Percentiles rank a stretch among this genome's conserved stretches.
Conservation (phyloP, 2,797 vertebrate genomes). For the Streptopelia turtur region DNA sequence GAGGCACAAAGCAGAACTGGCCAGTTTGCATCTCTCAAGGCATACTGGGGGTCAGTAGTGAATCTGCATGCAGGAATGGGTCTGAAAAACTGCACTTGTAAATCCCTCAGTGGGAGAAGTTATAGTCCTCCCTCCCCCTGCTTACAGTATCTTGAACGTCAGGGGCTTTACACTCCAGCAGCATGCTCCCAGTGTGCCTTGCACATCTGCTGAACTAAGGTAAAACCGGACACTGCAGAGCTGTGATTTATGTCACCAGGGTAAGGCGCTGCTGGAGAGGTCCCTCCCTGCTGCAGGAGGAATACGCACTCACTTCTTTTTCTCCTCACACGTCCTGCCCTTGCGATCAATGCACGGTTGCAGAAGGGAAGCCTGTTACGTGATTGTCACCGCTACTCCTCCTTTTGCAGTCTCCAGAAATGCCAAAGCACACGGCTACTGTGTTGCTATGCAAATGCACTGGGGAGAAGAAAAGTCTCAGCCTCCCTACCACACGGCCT, state of each 20-base stretch:
- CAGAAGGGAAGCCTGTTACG: not conserved
- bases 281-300: constrained; percentile 26
- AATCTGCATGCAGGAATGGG: not conserved
- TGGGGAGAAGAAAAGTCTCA: not conserved
- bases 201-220: constrained; percentile 60
- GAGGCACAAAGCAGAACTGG: not conserved
- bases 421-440: not conserved
- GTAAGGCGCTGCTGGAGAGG: not conserved
- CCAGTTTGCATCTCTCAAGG: not conserved
- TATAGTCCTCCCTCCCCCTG: not conserved
- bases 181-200: not conserved
- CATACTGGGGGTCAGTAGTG: not conserved
- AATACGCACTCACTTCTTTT: not conserved
- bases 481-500: fast-evolving
- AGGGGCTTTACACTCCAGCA: not conserved
- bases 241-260: constrained; percentile 34
- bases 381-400: not conserved
- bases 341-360: fast-evolving
- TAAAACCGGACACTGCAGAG: constrained; percentile 39
- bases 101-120: not conserved
- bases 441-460: not conserved
- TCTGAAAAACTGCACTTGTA: not conserved
- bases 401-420: not conserved
- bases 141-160: not conserved
- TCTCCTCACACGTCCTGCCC: not conserved